phyloP scores from a whole-genome alignment of 2,113 vertebrate genomes.

The Gallinago paraguaiae region DNA sequence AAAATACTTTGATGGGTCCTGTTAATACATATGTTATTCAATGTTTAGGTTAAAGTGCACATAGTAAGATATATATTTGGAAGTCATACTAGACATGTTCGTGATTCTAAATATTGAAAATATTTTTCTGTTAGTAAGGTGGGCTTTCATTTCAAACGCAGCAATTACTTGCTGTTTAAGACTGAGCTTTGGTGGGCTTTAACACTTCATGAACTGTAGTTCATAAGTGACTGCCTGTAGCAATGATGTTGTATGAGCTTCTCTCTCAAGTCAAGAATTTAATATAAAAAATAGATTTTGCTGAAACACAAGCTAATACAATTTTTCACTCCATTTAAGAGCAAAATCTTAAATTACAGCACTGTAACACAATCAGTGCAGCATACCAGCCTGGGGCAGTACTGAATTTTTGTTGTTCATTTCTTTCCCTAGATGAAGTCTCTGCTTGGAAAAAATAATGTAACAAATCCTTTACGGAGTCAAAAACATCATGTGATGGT shows the following conservation, averaged over 20 bases:
- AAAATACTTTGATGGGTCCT: neutral
- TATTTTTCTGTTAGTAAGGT: neutral
- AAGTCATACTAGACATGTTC: neutral
- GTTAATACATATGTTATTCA: neutral
- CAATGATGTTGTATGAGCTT: neutral
- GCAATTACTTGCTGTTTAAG: neutral
- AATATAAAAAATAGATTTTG: neutral
- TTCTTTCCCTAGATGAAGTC: neutral
- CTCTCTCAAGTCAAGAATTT: neutral
- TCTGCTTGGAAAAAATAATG: neutral
- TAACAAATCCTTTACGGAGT: neutral
- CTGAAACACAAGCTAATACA: neutral
- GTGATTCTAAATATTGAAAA: neutral
- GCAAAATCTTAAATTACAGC: neutral
- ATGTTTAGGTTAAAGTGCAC: neutral
- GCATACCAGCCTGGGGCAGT: neutral
- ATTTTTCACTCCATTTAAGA: neutral
- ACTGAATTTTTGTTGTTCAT: neutral
- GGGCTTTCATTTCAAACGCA: neutral
- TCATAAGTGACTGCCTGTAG: neutral
- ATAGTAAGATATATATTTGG: neutral
- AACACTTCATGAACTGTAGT: neutral
- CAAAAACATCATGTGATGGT: neutral
- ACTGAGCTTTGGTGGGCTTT: neutral
- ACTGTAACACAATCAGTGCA: neutral